phyloP scores from a whole-genome alignment of 2,888 invertebrate species.

The Oasisia sp. region DNA sequence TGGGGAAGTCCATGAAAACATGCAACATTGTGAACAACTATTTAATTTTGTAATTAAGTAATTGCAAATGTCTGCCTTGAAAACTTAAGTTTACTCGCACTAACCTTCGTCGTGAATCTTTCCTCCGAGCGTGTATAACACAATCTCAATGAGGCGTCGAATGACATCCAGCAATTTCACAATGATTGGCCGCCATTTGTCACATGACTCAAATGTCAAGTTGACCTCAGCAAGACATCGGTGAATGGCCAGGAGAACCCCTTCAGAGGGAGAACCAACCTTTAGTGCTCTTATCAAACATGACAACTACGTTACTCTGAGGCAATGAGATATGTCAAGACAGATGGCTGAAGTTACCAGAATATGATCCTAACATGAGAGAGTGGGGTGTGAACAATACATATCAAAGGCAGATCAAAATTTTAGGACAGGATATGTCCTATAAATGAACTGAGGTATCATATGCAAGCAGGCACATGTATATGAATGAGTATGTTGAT shows the following conservation, averaged over 20 bases:
- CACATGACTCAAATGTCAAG: background rate
- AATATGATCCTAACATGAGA: too few species aligned
- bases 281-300: background rate
- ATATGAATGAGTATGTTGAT: too few species aligned
- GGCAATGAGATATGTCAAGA: background rate
- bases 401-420: too few species aligned
- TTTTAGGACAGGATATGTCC: too few species aligned
- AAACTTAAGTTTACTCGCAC: background rate
- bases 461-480: too few species aligned
- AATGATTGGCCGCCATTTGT: conserved; percentile 25
- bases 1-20: too few species aligned
- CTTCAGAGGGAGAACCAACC: conserved; percentile 14
- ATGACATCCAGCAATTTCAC: background rate
- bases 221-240: conserved; percentile 28
- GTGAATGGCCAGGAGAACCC: conserved; percentile 23
- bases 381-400: too few species aligned
- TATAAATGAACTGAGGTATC: too few species aligned
- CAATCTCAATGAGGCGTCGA: conserved; percentile 23
- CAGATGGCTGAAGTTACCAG: too few species aligned
- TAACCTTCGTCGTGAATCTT: conserved; percentile 32
- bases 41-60: too few species aligned
- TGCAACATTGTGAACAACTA: too few species aligned
- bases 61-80: too few species aligned
- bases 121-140: conserved; percentile 33
- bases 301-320: background rate